Evolutionary conservation across 2,113 vertebrate genomes (phyloP).

Genomic region (Kryptolebias marmoratus): DNA sequence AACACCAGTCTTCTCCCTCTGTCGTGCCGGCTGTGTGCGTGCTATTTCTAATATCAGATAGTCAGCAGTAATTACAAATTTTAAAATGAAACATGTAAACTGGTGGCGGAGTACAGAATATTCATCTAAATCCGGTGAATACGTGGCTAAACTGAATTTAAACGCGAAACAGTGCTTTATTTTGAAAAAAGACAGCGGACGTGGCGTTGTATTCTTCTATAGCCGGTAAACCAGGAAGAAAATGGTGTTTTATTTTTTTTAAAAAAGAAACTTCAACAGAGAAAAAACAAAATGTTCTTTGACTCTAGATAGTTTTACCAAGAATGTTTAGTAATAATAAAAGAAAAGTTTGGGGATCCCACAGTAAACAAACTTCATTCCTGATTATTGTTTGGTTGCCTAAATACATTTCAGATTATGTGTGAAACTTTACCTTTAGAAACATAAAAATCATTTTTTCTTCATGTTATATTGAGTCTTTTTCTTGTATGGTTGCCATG

Average conservation of each 20-base stretch:
- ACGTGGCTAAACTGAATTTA: background rate
- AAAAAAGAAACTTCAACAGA: too few relatives aligned
- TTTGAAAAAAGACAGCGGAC: constrained; percentile 6
- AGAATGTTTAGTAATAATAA: too few relatives aligned
- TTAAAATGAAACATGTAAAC: background rate
- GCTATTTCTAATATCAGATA: background rate
- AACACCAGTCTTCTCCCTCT: background rate
- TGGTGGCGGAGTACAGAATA: background rate
- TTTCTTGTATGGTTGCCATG: too few relatives aligned
- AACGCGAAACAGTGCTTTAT: constrained; percentile 18
- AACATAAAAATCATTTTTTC: too few relatives aligned
- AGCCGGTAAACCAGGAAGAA: too few relatives aligned
- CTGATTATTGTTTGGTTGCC: background rate
- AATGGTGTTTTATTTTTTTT: too few relatives aligned
- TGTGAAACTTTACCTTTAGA: background rate
- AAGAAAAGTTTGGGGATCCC: too few relatives aligned
- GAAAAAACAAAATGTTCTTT: too few relatives aligned
- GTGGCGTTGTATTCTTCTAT: too few relatives aligned
- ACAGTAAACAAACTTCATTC: too few relatives aligned
- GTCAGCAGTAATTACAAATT: background rate
- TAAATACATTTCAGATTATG: background rate
- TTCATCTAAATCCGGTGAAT: background rate
- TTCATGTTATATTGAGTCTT: too few relatives aligned
- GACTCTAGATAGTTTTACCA: too few relatives aligned
- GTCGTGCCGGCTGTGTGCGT: background rate